phyloP scores from a whole-genome alignment of 2,888 invertebrate species.

The Villa cingulata region DNA sequence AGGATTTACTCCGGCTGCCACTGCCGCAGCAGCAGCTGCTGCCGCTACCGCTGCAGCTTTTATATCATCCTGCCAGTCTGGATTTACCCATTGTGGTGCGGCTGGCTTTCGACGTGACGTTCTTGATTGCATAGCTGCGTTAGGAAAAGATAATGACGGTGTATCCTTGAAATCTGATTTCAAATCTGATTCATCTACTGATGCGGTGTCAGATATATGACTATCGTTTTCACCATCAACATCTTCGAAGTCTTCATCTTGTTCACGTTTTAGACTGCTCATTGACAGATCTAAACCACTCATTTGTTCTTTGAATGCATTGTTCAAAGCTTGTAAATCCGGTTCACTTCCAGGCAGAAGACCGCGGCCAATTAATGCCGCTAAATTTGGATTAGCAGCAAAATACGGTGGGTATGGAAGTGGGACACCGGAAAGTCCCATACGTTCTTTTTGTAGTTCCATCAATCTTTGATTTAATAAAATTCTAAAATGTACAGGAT shows the following conservation, averaged over 20 bases:
- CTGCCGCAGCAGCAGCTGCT: constrained; percentile 13
- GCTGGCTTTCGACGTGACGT: constrained; percentile 80
- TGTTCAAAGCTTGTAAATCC: constrained; percentile 41
- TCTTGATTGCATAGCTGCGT: constrained; percentile 32
- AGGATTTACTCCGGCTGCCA: constrained; percentile 6
- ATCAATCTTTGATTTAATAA: constrained; percentile 77
- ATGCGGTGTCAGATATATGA: constrained; percentile 29
- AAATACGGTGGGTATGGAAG: constrained; percentile 66
- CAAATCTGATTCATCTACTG: constrained; percentile 18
- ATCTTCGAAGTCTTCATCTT: constrained; percentile 34
- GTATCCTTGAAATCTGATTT: constrained; percentile 21
- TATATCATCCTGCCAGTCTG: constrained; percentile 68
- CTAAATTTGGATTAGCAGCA: constrained; percentile 60
- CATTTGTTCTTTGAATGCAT: constrained; percentile 62
- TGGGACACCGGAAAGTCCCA: constrained; percentile 63
- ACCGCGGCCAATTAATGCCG: constrained; percentile 60
- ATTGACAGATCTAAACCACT: constrained; percentile 79
- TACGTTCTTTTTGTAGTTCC: constrained; percentile 73
- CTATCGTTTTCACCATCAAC: constrained; percentile 55
- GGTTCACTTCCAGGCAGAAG: constrained; percentile 47
- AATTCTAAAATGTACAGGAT: constrained; percentile 82
- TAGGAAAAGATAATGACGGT: constrained; percentile 36
- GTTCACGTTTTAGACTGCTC: constrained; percentile 63
- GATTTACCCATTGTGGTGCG: constrained; percentile 95
- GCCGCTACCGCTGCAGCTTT: constrained; percentile 23